Evolutionary conservation across 35 echinoderm and acorn worm genomes (phyloP).

Genomic region (Heliocidaris erythrogramma): DNA sequence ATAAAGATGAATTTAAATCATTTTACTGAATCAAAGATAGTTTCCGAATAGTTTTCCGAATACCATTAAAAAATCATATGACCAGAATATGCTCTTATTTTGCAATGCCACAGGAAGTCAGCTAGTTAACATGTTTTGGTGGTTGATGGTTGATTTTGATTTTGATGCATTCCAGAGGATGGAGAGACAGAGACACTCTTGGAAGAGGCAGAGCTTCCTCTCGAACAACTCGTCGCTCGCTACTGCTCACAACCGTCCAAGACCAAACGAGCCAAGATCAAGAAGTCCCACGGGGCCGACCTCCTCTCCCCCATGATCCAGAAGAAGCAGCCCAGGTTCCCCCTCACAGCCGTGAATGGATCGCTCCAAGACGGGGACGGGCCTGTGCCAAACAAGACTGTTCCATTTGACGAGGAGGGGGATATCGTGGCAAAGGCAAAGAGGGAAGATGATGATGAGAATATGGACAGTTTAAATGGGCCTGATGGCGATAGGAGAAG

Average conservation of each 20-base stretch:
- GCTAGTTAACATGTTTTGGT: not conserved
- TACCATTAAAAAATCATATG: no score
- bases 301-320: constrained; percentile 80
- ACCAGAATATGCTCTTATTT: no score
- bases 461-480: constrained; percentile 42
- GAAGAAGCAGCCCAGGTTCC: constrained; percentile 85
- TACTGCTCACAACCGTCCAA: constrained; percentile 71
- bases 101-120: not conserved
- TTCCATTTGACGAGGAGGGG: constrained; percentile 54
- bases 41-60: no score
- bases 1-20: no score
- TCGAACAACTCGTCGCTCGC: constrained; percentile 79
- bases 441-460: constrained; percentile 13
- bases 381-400: constrained; percentile 42
- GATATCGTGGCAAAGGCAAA: not conserved
- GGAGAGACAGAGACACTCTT: constrained; percentile 71
- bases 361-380: constrained; percentile 21
- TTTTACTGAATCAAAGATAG: no score
- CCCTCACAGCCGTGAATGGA: constrained; percentile 39
- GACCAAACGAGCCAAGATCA: constrained; percentile 66
- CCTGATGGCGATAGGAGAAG: constrained; percentile 45
- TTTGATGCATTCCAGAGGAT: constrained; percentile 46
- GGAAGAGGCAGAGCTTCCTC: constrained; percentile 88
- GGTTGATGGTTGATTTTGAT: not conserved
- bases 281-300: constrained; percentile 79